A percentile compares a stretch with the other conserved stretches of the same genome.
Evolutionary conservation across 2,888 invertebrate species (phyloP).

Genomic region (Tribolium freemani): DNA sequence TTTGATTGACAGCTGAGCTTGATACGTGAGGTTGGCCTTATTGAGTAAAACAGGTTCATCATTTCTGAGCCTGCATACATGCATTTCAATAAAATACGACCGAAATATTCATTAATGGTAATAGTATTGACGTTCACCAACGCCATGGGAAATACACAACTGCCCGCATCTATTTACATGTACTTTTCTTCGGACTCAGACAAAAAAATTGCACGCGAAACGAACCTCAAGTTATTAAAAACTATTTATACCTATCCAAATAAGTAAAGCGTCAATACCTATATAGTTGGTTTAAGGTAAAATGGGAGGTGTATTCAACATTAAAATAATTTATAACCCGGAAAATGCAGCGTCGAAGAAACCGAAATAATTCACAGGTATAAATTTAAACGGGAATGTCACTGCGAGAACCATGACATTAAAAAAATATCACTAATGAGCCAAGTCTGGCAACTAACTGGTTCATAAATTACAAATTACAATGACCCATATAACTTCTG

Average conservation of each 20-base stretch:
- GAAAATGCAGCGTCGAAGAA: conserved; percentile 50
- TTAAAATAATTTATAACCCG: conserved; percentile 53
- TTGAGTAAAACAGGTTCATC: conserved; percentile 57
- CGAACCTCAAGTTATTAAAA: neutral
- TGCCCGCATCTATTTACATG: conserved; percentile 9
- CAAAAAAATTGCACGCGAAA: conserved; percentile 3
- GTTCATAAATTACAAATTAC: conserved; percentile 57
- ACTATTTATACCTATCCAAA: neutral
- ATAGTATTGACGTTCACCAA: conserved; percentile 42
- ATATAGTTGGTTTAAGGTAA: conserved; percentile 9
- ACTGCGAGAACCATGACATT: conserved; percentile 49
- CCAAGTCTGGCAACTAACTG: conserved; percentile 54
- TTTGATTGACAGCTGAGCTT: conserved; percentile 57
- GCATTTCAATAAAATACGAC: conserved; percentile 59
- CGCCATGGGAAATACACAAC: conserved; percentile 26
- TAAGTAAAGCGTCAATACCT: too few relatives aligned
- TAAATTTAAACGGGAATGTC: conserved; percentile 54
- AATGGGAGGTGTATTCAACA: conserved; percentile 24
- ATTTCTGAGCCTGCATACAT: conserved; percentile 58
- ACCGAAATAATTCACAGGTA: conserved; percentile 50
- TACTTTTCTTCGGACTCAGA: conserved; percentile 5
- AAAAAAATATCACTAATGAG: conserved; percentile 57
- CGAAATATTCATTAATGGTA: conserved; percentile 61
- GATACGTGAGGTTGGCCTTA: conserved; percentile 59
- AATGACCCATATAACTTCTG: conserved; percentile 56